Base-by-base conservation (phyloP, 2,113 vertebrate genomes). In the Coptodon rendalli region DNA sequence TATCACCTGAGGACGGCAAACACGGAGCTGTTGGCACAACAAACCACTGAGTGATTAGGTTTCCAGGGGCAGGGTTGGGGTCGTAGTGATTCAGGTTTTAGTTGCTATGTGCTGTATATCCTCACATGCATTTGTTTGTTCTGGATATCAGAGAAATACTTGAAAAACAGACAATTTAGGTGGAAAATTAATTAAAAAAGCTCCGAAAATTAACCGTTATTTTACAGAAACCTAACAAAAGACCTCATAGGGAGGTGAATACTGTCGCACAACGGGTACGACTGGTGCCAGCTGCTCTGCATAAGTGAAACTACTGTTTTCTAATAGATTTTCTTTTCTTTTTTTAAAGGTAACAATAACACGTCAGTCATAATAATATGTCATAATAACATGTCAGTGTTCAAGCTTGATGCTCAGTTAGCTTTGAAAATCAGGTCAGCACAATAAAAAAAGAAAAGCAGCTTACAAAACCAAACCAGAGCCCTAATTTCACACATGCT, bases 1-100 rank as follows among this genome's bases (percentile, higher is more conserved):
- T 94, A 94, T 87, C 66, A 84, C 53, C 82, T 50, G 87, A 87
- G 89, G 22, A 91, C 27, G 27, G 81, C 80, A 95, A 95, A 95
- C 93, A 93, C 34, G 3, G 71, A 3, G 53, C 73, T 90, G n/a
- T 79, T 88, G 88, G 87, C 87, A 40, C 9, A 91, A 85, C 80
- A 83, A 40, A 91, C 88, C 22, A 45, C 17, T 10, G 83, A 94
- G 94, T 82, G 81, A 95, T 93, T 43, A 59, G 79, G 73, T 66
- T 88, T 61, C 81, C 71, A 17, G 24, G 10, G 24, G 3, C 36
- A 6, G 63, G 11, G 36, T 13, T 40, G 40, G 9, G 68, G 22
- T 27, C 1, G 22, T 48, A 5, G 68, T 6, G 19, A 40, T 45
- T 73, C 66, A 73, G 13, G 36, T 43, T 45, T 27, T 73, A 17